Evolutionary conservation across 2,797 vertebrate species (phyloP), one percentile per base, ranked within the genome.

Genomic region (Clarias laeviceps): DNA sequence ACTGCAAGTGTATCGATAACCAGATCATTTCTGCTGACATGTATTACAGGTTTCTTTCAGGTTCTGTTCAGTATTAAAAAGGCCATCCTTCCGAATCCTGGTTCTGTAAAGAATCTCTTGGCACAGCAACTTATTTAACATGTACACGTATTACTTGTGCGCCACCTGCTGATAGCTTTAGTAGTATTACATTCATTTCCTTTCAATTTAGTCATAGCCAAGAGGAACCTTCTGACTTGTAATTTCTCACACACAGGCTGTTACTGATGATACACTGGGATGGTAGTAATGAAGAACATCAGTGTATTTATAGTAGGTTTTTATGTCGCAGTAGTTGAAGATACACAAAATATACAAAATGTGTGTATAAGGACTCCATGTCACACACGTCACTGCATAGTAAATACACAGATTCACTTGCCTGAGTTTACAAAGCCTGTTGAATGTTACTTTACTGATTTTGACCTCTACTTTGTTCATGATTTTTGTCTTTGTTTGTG

Each of bases 91-190:
- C 54, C 34, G 32, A 32, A 54, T 59, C 4, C 29, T 77, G 66
- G 18, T 37, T 37, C 14, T 68, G 15, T 15, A 72, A 72, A 34
- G 18, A 40, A 70, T 40, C 37, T 14, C 66, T 2, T 45, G 70
- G 40, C 24, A 34, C 66, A 37, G 32, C 7, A 20, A 40, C 1
- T 70, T 54, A 1, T 8, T 73, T 32, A 76, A 57, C 74, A 32
- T 32, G n/a, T 22, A 77, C 18, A 11, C 14, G 2, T 37, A 59
- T 37, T 37, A 37, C 76, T 40, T 79, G 76, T 62, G 29, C 57
- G 57, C 57, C 76, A 37, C 29, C 76, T 79, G 32, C 57, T 79
- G 76, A 61, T 79, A 40, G 57, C 2, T 40, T 79, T 62, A 6
- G 17, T 61, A 7, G 34, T 62, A 40, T 62, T 79, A 40, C 76